Conservation (phyloP, 2,888 invertebrate genomes). For the Timema podura region DNA sequence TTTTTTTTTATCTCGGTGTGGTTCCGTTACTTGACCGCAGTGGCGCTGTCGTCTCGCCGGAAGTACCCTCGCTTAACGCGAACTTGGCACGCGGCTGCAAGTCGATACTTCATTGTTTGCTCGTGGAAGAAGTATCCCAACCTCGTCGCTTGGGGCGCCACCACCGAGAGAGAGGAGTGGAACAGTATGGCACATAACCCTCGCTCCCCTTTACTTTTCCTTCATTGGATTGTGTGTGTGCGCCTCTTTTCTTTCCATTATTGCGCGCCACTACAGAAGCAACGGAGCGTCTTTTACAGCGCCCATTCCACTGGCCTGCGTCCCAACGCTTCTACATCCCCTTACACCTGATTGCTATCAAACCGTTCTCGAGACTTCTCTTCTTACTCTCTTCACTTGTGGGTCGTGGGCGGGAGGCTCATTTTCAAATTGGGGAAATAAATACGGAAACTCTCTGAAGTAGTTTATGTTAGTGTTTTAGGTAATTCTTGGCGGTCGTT, state of each 20-base stretch:
- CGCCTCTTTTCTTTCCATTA: slow-evolving; percentile 1
- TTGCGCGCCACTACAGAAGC: background rate
- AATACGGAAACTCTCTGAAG: too few species aligned
- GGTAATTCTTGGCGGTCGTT: too few species aligned
- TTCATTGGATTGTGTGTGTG: background rate
- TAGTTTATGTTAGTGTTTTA: too few species aligned
- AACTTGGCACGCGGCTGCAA: slow-evolving; percentile 23
- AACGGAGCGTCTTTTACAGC: slow-evolving; percentile 14
- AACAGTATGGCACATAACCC: slow-evolving; percentile 4
- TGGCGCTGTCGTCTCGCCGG: slow-evolving; percentile 26
- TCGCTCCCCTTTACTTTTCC: background rate
- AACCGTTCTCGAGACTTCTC: background rate
- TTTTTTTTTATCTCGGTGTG: slow-evolving; percentile 14
- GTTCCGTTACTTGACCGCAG: slow-evolving; percentile 28
- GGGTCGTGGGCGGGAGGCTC: too few species aligned
- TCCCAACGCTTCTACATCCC: background rate
- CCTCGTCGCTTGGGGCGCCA: slow-evolving; percentile 14
- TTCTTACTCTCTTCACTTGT: background rate
- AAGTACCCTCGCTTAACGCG: slow-evolving; percentile 25
- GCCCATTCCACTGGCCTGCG: slow-evolving; percentile 4
- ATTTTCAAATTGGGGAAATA: too few species aligned
- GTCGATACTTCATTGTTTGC: slow-evolving; percentile 27
- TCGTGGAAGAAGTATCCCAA: slow-evolving; percentile 12
- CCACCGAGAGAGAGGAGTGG: background rate
- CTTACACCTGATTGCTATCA: slow-evolving; percentile 11